Conservation (phyloP, 2,888 invertebrate genomes). For the Eupithecia vulgata region DNA sequence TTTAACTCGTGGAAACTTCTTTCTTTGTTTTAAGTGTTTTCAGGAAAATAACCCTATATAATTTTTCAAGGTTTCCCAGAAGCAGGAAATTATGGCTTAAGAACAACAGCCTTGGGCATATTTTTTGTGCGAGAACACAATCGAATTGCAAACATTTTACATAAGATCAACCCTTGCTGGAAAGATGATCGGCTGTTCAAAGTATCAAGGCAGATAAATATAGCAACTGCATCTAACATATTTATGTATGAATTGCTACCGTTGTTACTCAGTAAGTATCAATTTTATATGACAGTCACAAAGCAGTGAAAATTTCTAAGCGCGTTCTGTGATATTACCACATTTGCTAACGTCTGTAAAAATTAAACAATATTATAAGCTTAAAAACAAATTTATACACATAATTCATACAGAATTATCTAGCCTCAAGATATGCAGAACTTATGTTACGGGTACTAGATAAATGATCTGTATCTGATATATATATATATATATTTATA, state of each 20-base stretch:
- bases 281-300: not conserved
- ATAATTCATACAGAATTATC: too few relatives aligned
- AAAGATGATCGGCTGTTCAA: constrained; percentile 71
- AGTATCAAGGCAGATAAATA: constrained; percentile 68
- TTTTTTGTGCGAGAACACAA: constrained; percentile 74
- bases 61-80: constrained; percentile 55
- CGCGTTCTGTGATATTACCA: not conserved
- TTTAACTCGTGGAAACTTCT: constrained; percentile 7
- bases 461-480: too few relatives aligned
- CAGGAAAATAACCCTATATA: not conserved
- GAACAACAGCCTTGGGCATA: constrained; percentile 64
- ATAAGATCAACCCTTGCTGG: constrained; percentile 70
- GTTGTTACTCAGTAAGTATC: constrained; percentile 62
- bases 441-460: too few relatives aligned
- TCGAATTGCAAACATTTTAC: constrained; percentile 60
- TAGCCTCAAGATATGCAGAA: too few relatives aligned
- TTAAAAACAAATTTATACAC: too few relatives aligned
- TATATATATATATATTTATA: too few relatives aligned
- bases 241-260: constrained; percentile 71
- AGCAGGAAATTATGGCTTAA: constrained; percentile 65
- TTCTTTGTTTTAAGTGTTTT: constrained; percentile 5
- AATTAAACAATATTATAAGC: too few relatives aligned
- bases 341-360: not conserved
- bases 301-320: not conserved
- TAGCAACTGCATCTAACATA: constrained; percentile 66